A percentile compares a stretch with the other conserved stretches of the same genome.
These are phyloP conservation scores for Lasioglossum marginatum DNA, from an alignment of 2,888 invertebrate genomes.

Conservation along the genomic window DNA sequence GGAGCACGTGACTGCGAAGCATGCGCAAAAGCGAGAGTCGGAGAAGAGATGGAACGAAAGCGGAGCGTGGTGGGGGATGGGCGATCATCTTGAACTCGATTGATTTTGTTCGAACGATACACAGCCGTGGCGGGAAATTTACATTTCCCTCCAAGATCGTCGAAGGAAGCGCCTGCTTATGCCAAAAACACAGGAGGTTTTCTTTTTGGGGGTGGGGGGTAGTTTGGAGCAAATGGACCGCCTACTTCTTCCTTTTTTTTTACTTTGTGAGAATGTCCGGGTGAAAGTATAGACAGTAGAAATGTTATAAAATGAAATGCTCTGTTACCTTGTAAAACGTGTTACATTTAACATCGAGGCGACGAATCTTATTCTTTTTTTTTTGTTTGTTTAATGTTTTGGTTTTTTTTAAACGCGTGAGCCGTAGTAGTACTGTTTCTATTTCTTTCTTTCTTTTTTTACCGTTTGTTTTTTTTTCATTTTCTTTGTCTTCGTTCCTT, in stretches of 20 bases:
- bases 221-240: conserved; percentile 44
- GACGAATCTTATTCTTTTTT: conserved; percentile 67
- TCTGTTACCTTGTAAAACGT: conserved; percentile 76
- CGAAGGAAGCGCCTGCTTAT: conserved; percentile 13
- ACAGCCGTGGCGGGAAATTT: not conserved
- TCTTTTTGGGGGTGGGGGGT: conserved; percentile 17
- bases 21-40: conserved; percentile 12
- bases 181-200: conserved; percentile 40
- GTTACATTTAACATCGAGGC: conserved; percentile 78
- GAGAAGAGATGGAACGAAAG: conserved; percentile 4
- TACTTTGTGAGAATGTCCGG: conserved; percentile 62
- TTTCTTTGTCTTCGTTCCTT: conserved; percentile 49
- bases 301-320: conserved; percentile 77
- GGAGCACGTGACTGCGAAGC: conserved; percentile 1
- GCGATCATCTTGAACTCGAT: too few relatives aligned
- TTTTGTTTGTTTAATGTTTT: conserved; percentile 63
- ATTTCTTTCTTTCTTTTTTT: conserved; percentile 43
- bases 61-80: not conserved
- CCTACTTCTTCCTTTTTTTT: conserved; percentile 31
- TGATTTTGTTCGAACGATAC: not conserved
- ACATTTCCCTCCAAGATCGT: not conserved
- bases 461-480: conserved; percentile 42
- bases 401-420: conserved; percentile 67
- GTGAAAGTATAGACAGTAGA: conserved; percentile 75
- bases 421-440: conserved; percentile 71